These are phyloP conservation scores for Apostichopus leukothele DNA, from an alignment of 53 echinoderm and acorn worm species.

Conservation along the genomic window DNA sequence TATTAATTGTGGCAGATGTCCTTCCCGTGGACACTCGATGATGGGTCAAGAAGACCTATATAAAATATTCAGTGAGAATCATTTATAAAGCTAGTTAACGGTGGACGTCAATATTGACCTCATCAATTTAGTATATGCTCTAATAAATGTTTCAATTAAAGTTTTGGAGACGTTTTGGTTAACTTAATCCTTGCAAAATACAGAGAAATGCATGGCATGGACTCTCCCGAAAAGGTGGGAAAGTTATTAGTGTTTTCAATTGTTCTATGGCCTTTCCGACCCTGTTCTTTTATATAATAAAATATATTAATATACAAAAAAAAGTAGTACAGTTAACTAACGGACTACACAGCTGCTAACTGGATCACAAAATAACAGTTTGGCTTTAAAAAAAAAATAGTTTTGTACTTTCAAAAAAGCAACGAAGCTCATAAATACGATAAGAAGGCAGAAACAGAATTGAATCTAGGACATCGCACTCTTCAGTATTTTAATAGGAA, in stretches of 20 bases:
- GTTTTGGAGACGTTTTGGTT: background rate
- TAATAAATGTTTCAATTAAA: slow-evolving; percentile 14
- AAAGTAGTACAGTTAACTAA: too few relatives aligned
- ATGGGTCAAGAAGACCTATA: background rate
- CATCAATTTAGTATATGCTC: slow-evolving; percentile 7
- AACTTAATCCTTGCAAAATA: background rate
- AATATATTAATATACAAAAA: too few relatives aligned
- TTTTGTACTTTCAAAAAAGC: too few relatives aligned
- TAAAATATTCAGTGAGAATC: background rate
- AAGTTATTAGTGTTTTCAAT: background rate
- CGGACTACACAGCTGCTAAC: too few relatives aligned
- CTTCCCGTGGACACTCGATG: background rate
- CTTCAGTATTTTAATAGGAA: too few relatives aligned
- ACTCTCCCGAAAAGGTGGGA: background rate
- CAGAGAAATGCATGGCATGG: background rate
- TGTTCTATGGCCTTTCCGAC: too few relatives aligned
- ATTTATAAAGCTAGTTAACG: background rate
- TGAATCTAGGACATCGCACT: too few relatives aligned
- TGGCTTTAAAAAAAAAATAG: too few relatives aligned
- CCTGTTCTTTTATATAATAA: too few relatives aligned
- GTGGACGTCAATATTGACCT: background rate
- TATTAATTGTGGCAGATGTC: background rate
- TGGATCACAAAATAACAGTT: too few relatives aligned
- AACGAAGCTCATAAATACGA: too few relatives aligned
- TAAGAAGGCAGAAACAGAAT: too few relatives aligned